Evolutionary conservation across 1,140 invertebrate genomes (phyloP), one percentile per base, ranked within the genome.

Genomic region (Drosophila paulistorum): DNA sequence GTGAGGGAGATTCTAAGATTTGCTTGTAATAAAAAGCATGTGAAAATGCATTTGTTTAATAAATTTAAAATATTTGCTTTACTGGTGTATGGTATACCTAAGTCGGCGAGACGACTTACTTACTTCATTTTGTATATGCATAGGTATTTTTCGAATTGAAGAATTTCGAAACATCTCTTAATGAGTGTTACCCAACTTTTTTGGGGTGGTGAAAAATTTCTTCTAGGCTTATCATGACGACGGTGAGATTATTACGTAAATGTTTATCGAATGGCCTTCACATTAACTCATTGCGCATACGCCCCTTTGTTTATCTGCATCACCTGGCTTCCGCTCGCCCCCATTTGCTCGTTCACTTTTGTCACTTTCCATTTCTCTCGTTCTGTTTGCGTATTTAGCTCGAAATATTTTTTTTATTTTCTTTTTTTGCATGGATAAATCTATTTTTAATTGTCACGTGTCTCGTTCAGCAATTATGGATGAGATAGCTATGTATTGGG

Each of bases 391-490:
- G 20, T 39, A 30, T 63, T 30, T 51, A 35, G 30, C 63, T 17
- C 26, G 58, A 68, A 45, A 51, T 48, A 62, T 81, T 30, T 30
- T 30, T 5, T 26, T 20, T 20, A 20, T 20, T 20, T 20, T 20
- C 1, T 20, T 20, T 23, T 30, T 30, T 68, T 66, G 65, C 63
- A 81, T 79, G 61, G 68, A 68, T 65, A 65, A 45, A 23, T 81
- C 69, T 85, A 85, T 78, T 75, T 85, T 74, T 83, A 77, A 69
- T 39, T 71, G 84, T 87, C 83, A 87, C 83, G 83, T 87, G 82
- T 74, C 39, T 30, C 61, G 65, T 65, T 77, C 62, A 23, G 48
- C 58, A 33, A 35, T 35, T 58, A 54, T 69, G 55, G 51, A 64
- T 13, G 57, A 59, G 57, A 35, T 59, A 23, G 20, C 20, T 23